These are phyloP conservation scores for Camelus bactrianus DNA, from an alignment of 2,113 vertebrate genomes.

Conservation along the genomic window DNA sequence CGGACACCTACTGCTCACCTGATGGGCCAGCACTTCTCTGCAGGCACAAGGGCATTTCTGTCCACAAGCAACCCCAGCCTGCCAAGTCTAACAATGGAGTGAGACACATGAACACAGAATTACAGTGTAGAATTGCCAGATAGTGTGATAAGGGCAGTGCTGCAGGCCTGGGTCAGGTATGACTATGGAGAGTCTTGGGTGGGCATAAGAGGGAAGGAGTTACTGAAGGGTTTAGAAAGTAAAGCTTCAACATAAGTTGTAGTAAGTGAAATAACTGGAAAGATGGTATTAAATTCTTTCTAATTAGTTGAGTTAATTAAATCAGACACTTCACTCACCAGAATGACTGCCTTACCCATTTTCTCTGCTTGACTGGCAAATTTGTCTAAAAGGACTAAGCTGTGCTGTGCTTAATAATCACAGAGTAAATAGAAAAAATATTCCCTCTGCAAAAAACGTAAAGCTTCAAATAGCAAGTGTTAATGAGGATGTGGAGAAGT, in stretches of 20 bases:
- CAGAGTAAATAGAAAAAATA: neutral
- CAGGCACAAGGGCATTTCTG: neutral
- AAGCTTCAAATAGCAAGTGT: slow-evolving; percentile 19
- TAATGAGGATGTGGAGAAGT: neutral
- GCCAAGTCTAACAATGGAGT: neutral
- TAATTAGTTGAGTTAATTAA: slow-evolving; percentile 42
- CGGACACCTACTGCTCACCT: neutral
- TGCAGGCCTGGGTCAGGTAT: neutral
- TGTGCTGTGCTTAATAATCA: slow-evolving; percentile 24
- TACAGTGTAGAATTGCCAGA: no score
- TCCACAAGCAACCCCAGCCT: neutral
- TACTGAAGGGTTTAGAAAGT: neutral
- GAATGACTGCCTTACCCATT: neutral
- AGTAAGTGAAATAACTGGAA: slow-evolving; percentile 41
- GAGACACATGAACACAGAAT: no score
- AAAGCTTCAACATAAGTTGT: slow-evolving; percentile 15
- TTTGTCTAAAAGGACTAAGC: neutral
- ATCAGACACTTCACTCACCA: neutral
- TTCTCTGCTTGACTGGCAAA: neutral
- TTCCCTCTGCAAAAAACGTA: neutral
- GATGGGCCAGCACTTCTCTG: neutral
- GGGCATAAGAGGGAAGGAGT: neutral
- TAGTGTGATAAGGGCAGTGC: neutral
- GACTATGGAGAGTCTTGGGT: neutral
- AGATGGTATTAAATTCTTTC: neutral